Evolutionary conservation across 2,113 vertebrate species (phyloP).

Genomic region (Cardinalis cardinalis): DNA sequence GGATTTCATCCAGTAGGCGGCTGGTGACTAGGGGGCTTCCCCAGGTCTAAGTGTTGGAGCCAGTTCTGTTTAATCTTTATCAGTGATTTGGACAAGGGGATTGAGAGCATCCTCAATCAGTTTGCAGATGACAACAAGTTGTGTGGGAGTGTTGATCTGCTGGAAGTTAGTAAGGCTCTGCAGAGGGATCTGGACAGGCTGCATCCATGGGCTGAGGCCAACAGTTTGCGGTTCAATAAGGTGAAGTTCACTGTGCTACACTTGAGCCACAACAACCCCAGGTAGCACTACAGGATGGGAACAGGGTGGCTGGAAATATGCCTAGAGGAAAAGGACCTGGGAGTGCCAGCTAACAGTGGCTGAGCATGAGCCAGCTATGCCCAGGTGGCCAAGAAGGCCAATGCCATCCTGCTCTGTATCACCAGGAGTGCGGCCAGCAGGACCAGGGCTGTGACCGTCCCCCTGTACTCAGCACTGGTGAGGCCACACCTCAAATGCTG

Average conservation of each 20-base stretch:
- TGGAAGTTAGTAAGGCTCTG: neutral
- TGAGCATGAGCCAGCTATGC: neutral
- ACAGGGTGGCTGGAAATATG: neutral
- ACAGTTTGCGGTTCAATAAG: rapidly evolving
- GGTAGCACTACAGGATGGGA: neutral
- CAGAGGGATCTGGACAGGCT: neutral
- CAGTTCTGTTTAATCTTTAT: neutral
- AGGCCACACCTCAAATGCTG: rapidly evolving
- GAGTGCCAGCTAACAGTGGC: neutral
- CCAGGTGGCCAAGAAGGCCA: neutral
- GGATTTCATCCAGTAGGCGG: neutral
- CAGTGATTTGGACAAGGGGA: neutral
- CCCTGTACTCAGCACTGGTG: rapidly evolving
- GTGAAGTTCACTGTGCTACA: neutral
- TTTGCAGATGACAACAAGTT: neutral
- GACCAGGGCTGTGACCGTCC: neutral
- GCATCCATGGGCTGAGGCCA: neutral
- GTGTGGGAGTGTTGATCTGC: neutral
- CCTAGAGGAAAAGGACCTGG: neutral
- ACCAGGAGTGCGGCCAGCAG: rapidly evolving
- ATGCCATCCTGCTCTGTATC: neutral
- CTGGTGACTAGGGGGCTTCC: neutral
- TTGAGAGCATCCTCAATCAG: neutral
- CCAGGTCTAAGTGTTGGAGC: neutral
- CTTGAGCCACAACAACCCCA: neutral